These are phyloP conservation scores for Vanessa atalanta DNA, from an alignment of 1,140 invertebrate genomes.

Conservation along the genomic window DNA sequence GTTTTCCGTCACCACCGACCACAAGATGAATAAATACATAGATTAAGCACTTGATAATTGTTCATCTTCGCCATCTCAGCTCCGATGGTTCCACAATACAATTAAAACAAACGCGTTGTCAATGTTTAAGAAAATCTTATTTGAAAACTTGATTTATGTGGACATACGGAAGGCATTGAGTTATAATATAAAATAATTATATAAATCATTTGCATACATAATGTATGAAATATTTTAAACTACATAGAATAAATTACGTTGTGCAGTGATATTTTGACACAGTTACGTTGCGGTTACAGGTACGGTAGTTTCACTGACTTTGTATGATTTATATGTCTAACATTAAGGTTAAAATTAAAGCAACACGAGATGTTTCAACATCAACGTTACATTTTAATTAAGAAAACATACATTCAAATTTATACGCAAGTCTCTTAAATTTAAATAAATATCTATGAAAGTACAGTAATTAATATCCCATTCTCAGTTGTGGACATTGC, in stretches of 20 bases:
- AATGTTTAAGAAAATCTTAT: background rate
- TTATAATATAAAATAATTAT: background rate
- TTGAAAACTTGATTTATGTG: background rate
- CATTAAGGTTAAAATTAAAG: constrained; percentile 1
- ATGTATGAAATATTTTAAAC: background rate
- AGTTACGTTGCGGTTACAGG: constrained; percentile 5
- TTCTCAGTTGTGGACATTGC: too few relatives aligned
- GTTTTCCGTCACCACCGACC: too few relatives aligned
- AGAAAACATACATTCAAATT: background rate
- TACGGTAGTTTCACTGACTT: constrained; percentile 6
- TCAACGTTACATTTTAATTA: background rate
- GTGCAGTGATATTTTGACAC: background rate
- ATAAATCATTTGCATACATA: background rate
- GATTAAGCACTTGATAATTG: too few relatives aligned
- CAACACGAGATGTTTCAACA: background rate
- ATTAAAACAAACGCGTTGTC: background rate
- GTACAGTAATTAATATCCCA: too few relatives aligned
- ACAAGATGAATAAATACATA: too few relatives aligned
- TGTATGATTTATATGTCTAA: background rate
- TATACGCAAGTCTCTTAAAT: background rate
- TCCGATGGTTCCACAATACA: background rate
- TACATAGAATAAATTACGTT: background rate
- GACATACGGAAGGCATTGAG: background rate
- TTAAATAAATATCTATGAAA: too few relatives aligned
- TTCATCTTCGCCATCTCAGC: too few relatives aligned